A percentile compares a stretch with the other conserved stretches of the same genome.
These are phyloP conservation scores for Scrobipalpa costella DNA, from an alignment of 2,888 invertebrate species.

Conservation along the genomic window DNA sequence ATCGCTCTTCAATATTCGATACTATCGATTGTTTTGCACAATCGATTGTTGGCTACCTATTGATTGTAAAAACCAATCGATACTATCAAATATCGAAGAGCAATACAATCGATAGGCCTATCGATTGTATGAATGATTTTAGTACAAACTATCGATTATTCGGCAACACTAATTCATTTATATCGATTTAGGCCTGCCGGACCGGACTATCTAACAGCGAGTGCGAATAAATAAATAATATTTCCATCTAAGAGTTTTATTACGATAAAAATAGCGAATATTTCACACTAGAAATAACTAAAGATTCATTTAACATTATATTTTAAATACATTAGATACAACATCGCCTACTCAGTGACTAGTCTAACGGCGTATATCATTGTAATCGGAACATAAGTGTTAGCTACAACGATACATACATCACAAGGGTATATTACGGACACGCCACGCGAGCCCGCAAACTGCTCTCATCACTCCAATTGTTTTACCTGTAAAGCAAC, in stretches of 20 bases:
- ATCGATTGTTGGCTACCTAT: too few species aligned
- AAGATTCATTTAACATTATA: constrained; percentile 69
- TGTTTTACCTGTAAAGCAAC: background rate
- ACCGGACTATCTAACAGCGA: constrained; percentile 46
- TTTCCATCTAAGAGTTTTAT: constrained; percentile 62
- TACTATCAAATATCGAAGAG: too few species aligned
- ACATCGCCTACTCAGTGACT: constrained; percentile 78
- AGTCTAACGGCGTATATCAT: constrained; percentile 73
- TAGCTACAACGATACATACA: constrained; percentile 73
- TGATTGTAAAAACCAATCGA: too few species aligned
- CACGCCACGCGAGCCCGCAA: constrained; percentile 31
- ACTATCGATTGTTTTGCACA: too few species aligned
- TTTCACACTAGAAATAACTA: constrained; percentile 75
- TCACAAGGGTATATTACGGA: constrained; percentile 57
- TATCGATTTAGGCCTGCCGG: constrained; percentile 45
- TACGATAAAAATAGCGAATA: constrained; percentile 70
- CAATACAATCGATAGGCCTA: too few species aligned
- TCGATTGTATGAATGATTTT: too few species aligned
- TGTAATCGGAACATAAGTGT: constrained; percentile 68
- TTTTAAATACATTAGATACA: constrained; percentile 72
- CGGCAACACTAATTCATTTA: too few species aligned
- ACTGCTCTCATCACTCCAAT: background rate
- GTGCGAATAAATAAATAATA: constrained; percentile 70
- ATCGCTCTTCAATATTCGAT: too few species aligned
- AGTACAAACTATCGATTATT: too few species aligned